phyloP scores from a whole-genome alignment of 2,888 invertebrate species.

The Aleiodes alternator region DNA sequence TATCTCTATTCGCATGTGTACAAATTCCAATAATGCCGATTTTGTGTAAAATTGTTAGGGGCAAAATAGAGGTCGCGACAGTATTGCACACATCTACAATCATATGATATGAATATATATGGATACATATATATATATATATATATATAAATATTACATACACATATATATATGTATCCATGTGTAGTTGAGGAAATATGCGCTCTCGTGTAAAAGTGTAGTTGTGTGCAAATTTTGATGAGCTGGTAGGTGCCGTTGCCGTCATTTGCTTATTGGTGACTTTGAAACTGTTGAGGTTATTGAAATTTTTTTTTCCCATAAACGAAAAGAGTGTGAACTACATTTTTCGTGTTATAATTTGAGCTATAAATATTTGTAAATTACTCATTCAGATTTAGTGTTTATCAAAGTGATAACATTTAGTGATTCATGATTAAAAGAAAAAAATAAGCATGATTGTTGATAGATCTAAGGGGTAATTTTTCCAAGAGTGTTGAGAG shows the following conservation, averaged over 20 bases:
- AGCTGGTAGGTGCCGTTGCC: conserved; percentile 37
- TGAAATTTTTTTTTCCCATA: conserved; percentile 28
- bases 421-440: background rate
- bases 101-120: background rate
- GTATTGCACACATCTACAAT: background rate
- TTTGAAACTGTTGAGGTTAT: conserved; percentile 68
- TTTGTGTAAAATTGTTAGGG: conserved; percentile 28
- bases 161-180: background rate
- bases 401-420: background rate
- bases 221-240: conserved; percentile 5
- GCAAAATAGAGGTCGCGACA: conserved; percentile 2
- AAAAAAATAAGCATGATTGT: background rate
- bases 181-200: too few species aligned
- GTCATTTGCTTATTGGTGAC: conserved; percentile 48
- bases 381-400: background rate
- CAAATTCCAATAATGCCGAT: too few species aligned
- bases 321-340: conserved; percentile 37
- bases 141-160: background rate
- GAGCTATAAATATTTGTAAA: conserved; percentile 4
- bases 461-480: background rate
- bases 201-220: too few species aligned
- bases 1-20: too few species aligned
- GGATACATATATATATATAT: background rate
- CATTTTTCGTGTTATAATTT: conserved; percentile 9
- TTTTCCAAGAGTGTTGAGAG: background rate